phyloP scores from a whole-genome alignment of 92 coral and sea anemone species.

The Actinostola sp. region DNA sequence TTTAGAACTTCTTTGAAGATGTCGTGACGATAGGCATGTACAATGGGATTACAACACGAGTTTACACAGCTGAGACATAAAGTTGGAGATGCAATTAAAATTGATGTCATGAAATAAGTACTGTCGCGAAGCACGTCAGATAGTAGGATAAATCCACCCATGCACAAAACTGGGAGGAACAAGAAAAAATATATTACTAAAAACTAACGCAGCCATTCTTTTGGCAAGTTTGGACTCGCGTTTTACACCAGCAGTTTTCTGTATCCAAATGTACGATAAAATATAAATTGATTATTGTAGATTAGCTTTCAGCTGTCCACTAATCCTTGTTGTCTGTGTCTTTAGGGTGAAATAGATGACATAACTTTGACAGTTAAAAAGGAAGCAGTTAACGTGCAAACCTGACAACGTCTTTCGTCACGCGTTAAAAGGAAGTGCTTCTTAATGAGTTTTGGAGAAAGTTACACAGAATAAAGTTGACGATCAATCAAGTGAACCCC shows the following conservation, averaged over 20 bases:
- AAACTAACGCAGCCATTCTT: conserved; percentile 37
- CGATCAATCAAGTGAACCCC: too few species aligned
- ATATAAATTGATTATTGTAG: too few species aligned
- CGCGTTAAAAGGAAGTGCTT: too few species aligned
- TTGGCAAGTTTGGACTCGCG: conserved; percentile 51
- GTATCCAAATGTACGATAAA: too few species aligned
- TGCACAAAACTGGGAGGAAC: not conserved
- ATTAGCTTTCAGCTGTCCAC: too few species aligned
- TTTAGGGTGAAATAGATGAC: not conserved
- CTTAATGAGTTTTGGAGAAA: too few species aligned
- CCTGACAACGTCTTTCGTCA: too few species aligned
- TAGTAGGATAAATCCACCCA: not conserved
- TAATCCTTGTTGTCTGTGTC: not conserved
- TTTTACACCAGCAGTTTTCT: conserved; percentile 29
- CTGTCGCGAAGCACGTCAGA: too few species aligned
- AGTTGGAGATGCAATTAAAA: not conserved
- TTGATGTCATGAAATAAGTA: too few species aligned
- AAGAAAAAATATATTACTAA: conserved; percentile 22
- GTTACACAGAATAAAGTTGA: too few species aligned
- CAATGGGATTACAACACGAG: conserved; percentile 5
- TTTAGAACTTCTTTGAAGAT: conserved; percentile 25
- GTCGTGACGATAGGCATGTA: conserved; percentile 46
- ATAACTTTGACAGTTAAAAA: not conserved
- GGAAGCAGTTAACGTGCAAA: conserved; percentile 5
- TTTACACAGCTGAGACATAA: not conserved